Evolutionary conservation across 2,888 invertebrate genomes (phyloP).

Genomic region (Creontiades dilutus): DNA sequence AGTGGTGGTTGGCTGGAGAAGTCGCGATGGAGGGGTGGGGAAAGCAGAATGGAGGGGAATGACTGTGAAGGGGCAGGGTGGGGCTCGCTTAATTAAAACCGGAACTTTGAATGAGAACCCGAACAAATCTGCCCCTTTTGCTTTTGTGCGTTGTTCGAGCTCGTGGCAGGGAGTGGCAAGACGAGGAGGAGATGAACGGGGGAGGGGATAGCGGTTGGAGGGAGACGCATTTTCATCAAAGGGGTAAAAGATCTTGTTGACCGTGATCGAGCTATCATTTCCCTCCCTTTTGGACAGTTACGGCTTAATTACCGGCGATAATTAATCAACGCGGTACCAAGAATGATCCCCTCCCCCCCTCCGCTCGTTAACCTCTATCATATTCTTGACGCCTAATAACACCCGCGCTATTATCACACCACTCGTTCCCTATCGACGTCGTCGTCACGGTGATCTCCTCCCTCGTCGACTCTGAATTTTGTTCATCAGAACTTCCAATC

Average conservation of each 20-base stretch:
- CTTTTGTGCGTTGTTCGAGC: not conserved
- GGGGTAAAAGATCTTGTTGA: slow-evolving; percentile 48
- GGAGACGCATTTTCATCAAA: slow-evolving; percentile 26
- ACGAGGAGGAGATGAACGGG: not conserved
- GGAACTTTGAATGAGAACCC: slow-evolving; percentile 33
- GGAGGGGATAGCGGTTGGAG: not conserved
- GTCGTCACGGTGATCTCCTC: not conserved
- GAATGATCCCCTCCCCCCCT: not conserved
- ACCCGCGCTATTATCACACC: not conserved
- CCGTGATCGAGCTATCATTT: slow-evolving; percentile 45
- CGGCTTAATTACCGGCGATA: slow-evolving; percentile 42
- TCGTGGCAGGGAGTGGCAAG: not conserved
- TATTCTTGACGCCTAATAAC: not conserved
- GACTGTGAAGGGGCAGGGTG: not conserved
- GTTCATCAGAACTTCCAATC: too few species aligned
- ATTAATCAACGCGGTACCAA: slow-evolving; percentile 20
- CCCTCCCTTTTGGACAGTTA: slow-evolving; percentile 36
- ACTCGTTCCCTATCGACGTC: not conserved
- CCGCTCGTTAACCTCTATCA: not conserved
- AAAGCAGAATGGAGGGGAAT: too few species aligned
- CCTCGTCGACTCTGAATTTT: not conserved
- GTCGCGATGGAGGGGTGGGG: too few species aligned
- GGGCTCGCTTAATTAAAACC: slow-evolving; percentile 34
- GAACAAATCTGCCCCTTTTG: slow-evolving; percentile 35
- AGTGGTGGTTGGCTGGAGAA: not conserved